Base-by-base conservation (phyloP, 2,888 invertebrate species). In the Corythucha ciliata region DNA sequence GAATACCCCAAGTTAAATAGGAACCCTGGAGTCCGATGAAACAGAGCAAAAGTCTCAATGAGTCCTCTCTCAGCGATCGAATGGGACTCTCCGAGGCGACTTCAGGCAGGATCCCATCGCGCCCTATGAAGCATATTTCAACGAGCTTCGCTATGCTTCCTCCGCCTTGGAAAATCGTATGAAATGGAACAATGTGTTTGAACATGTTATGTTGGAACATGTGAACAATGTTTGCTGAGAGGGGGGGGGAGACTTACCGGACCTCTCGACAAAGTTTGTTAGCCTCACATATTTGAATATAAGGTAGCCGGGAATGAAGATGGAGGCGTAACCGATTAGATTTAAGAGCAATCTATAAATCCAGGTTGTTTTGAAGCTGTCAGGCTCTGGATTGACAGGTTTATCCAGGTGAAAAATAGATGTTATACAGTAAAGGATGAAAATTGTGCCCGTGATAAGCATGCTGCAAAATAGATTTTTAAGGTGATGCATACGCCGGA, bases 1-100 rank as follows among this genome's bases (percentile, higher is more conserved):
- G 72, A 55, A 96, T 76, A 5, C 97, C 97, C 96, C 96, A 97
- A 52, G 90, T 85, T 22, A 96, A 74, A 66, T 94, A 96, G 32
- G 92, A 84, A 4, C 79, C 74, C 78, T 93, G 91, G 8, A 97
- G 75, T 0, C 96, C 94, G 8, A 77, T 69, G 67, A 91, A 89
- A 68, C 93, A 96, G 68, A 86, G 81, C 1, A 76, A 44, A 3
- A 90, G 69, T 37, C 80, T 66, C 22, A 78, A 59, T 1, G 75
- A 72, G 63, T 81, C 78, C 65, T 78, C 75, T 18, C 73, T 67
- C 58, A 73, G 68, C 48, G 77, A 73, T 49, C 74, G 70, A 55
- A 34, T 62, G 32, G 68, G 57, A 21, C 66, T 58, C 47, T 74
- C 73, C 20, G 68, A 65, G 55, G 73, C 16, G 7, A 47, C 22